phyloP scores from a whole-genome alignment of 2,797 vertebrate genomes.

The Pantherophis alleghaniensis region DNA sequence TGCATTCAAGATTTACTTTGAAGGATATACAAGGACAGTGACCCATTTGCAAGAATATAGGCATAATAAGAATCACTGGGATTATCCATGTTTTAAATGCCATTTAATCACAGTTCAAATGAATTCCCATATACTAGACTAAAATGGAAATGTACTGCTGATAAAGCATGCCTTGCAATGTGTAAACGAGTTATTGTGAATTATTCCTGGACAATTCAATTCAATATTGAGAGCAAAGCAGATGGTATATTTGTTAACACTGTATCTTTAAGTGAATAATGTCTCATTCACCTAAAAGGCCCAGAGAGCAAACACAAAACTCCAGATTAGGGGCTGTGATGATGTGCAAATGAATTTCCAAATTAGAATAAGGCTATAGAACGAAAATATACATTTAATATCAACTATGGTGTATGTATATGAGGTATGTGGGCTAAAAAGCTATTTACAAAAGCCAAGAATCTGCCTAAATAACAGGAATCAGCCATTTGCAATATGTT shows the following conservation, averaged over 20 bases:
- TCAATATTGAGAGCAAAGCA: not conserved
- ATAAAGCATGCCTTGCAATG: not conserved
- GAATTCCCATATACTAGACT: constrained; percentile 10
- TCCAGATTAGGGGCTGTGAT: not conserved
- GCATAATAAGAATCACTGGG: not conserved
- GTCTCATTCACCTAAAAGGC: not conserved
- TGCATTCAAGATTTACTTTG: constrained; percentile 27
- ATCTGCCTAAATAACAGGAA: constrained; percentile 49
- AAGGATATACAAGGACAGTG: not conserved
- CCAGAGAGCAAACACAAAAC: not conserved
- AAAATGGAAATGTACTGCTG: constrained; percentile 36
- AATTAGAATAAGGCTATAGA: constrained; percentile 34
- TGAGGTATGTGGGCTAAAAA: constrained; percentile 33
- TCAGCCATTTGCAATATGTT: constrained; percentile 52
- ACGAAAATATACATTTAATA: constrained; percentile 31
- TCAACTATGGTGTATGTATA: constrained; percentile 14
- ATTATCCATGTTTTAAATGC: not conserved
- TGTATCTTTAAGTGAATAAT: not conserved
- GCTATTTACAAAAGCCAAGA: constrained; percentile 51
- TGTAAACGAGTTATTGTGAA: not conserved
- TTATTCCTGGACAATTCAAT: not conserved
- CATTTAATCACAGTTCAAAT: constrained; percentile 2
- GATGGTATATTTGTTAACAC: not conserved
- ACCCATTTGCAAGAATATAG: not conserved
- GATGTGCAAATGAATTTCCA: constrained; percentile 27